Evolutionary conservation across 2,113 vertebrate genomes (phyloP), one percentile per base, ranked within the genome.

Genomic region (Laterallus jamaicensis): DNA sequence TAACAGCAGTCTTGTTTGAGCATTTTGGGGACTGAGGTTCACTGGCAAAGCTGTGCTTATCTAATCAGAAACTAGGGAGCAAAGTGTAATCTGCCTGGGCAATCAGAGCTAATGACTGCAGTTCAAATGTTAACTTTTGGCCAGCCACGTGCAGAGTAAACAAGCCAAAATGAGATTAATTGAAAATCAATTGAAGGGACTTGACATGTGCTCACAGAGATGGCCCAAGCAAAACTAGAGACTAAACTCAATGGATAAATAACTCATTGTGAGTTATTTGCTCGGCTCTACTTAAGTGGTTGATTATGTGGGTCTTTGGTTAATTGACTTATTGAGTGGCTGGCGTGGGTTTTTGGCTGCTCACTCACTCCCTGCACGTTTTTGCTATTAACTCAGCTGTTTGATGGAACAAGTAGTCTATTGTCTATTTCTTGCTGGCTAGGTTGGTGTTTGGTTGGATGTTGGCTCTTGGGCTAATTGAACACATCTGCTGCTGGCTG

Each of bases 371-470:
- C 62, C 84, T 52, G 87, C 94, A 96, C 93, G 58, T 96, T 96
- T 97, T 96, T 96, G 96, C 92, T 97, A 97, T 97, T 97, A 97
- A 95, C 95, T 97, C 93, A 95, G 95, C 96, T 97, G 96, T 97
- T 96, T 93, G 94, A 96, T 94, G 94, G 94, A 97, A 97, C 96
- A 97, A 97, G 96, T 94, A 75, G 94, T 52, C 96, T 92, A 97
- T 96, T 97, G 96, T 97, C 92, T 96, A 40, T 87, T 92, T 94
- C 91, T 71, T 88, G 93, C 93, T 96, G 94, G 94, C 96, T 97
- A 97, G 86, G 91, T 93, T 97, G 94, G 95, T 91, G 91, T 97
- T 96, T 96, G 94, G 95, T 97, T 95, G 95, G 91, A 92, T 96
- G n/a, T 95, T 97, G 95, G 94, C 93, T 97, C 93, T 96, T 96